Evolutionary conservation across 2,888 invertebrate genomes (phyloP).

Genomic region (Lepidocyrtinus sp.): DNA sequence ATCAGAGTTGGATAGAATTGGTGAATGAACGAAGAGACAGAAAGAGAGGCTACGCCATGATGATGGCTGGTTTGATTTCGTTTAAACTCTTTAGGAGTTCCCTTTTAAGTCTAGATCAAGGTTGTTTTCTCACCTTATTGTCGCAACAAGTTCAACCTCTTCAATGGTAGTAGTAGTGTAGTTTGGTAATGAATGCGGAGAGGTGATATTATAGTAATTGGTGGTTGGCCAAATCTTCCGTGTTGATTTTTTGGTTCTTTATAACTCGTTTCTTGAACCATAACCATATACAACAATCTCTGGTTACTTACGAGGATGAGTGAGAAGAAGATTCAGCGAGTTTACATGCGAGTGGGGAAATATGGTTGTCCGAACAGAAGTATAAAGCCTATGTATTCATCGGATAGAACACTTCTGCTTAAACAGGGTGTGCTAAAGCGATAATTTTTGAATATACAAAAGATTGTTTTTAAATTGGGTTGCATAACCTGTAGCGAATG

Average conservation of each 20-base stretch:
- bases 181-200: background rate
- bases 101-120: conserved; percentile 69
- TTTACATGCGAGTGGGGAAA: conserved; percentile 23
- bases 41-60: too few species aligned
- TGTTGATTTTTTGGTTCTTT: conserved; percentile 36
- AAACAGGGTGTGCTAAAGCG: too few species aligned
- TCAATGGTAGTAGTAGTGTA: background rate
- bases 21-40: too few species aligned
- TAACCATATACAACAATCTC: conserved; percentile 35
- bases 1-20: too few species aligned
- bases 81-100: conserved; percentile 58
- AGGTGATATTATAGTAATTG: background rate
- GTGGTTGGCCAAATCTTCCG: conserved; percentile 43
- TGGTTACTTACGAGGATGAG: background rate
- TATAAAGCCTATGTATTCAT: too few species aligned
- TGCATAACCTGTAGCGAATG: too few species aligned
- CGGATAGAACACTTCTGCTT: too few species aligned
- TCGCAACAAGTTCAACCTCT: too few species aligned
- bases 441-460: too few species aligned
- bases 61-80: conserved; percentile 55
- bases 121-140: conserved; percentile 65
- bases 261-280: conserved; percentile 44
- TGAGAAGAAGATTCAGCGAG: background rate
- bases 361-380: conserved; percentile 19
- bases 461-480: too few species aligned